Percentiles rank a stretch among this genome's conserved stretches.
Conservation (phyloP, 2,888 invertebrate species). For the Teleogryllus oceanicus region DNA sequence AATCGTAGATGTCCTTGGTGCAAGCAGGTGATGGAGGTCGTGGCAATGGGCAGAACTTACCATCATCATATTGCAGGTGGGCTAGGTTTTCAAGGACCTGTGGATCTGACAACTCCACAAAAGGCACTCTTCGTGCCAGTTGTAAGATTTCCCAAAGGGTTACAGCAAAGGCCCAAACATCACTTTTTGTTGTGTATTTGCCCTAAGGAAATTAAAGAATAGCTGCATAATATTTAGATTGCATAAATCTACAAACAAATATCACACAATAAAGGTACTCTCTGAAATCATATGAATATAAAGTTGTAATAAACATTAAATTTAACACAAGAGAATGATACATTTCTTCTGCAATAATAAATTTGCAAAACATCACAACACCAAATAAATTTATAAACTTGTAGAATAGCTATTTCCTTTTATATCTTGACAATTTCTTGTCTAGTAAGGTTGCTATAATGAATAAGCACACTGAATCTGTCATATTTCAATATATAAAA, state of each 20-base stretch:
- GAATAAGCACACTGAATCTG: too few relatives aligned
- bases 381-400: too few relatives aligned
- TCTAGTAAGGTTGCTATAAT: too few relatives aligned
- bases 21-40: conserved; percentile 53
- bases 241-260: neutral
- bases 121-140: conserved; percentile 72
- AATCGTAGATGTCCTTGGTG: conserved; percentile 58
- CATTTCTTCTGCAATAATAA: neutral
- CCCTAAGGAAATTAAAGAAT: conserved; percentile 53
- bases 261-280: too few relatives aligned
- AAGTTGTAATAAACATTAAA: neutral
- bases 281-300: too few relatives aligned
- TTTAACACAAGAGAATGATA: neutral
- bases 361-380: too few relatives aligned
- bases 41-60: neutral
- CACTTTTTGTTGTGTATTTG: conserved; percentile 83
- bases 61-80: conserved; percentile 55
- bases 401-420: too few relatives aligned
- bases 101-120: conserved; percentile 68
- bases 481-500: too few relatives aligned
- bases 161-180: conserved; percentile 88
- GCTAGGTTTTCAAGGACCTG: conserved; percentile 79
- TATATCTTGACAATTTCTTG: too few relatives aligned
- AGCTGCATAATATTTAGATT: neutral
- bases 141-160: conserved; percentile 83